Evolutionary conservation across 1,140 invertebrate species (phyloP).

Genomic region (Drosophila ananassae): DNA sequence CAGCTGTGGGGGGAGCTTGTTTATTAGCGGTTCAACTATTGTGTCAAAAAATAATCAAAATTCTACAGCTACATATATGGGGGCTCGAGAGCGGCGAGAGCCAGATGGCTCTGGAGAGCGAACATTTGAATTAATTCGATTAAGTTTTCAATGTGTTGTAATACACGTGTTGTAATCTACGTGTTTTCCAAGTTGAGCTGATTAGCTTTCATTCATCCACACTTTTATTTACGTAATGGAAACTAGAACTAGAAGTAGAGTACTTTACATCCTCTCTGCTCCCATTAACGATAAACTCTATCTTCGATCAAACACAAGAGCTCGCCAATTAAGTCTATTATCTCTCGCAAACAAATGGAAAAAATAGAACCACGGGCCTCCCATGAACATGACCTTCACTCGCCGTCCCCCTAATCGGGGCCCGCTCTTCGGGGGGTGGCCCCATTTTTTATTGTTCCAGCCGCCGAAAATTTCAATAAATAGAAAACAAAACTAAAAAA

Average conservation of each 20-base stretch:
- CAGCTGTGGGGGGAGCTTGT: not conserved
- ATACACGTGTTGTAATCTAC: not conserved
- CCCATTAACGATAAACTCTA: too few relatives aligned
- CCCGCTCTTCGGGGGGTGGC: conserved; percentile 22
- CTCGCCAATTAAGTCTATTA: not conserved
- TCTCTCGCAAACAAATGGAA: not conserved
- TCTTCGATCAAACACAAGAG: not conserved
- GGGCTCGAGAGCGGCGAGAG: conserved; percentile 11
- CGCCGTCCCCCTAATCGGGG: conserved; percentile 5
- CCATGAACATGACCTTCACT: conserved; percentile 14
- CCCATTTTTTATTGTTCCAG: conserved; percentile 10
- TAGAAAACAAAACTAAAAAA: conserved; percentile 6
- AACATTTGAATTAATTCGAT: conserved; percentile 23
- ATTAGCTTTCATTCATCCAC: not conserved
- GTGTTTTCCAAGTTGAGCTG: not conserved
- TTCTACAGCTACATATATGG: conserved; percentile 1
- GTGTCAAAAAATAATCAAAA: conserved; percentile 36
- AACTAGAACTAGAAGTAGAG: not conserved
- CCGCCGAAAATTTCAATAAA: not conserved
- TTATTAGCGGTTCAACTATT: conserved; percentile 29
- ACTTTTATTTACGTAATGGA: not conserved
- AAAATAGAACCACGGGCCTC: conserved; percentile 14
- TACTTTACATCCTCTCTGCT: too few relatives aligned
- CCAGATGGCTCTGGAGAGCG: not conserved
- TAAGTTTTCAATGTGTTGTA: conserved; percentile 8